Evolutionary conservation across 1,140 invertebrate genomes (phyloP), one percentile per base, ranked within the genome.

Genomic region (Lithobius niger): DNA sequence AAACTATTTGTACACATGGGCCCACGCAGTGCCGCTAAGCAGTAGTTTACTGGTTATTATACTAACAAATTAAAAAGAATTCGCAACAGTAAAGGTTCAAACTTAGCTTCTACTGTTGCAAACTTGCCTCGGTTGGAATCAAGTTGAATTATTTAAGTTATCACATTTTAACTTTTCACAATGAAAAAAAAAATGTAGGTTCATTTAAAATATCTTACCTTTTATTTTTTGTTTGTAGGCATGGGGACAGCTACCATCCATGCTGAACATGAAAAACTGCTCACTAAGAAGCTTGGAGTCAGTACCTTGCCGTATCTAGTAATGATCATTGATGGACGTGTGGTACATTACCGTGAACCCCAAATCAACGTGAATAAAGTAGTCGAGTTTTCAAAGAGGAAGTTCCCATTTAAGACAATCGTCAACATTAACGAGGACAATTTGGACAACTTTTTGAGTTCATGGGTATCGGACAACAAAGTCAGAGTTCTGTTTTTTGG

Each of bases 401-500:
- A 85, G 67, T 78, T 94, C 66, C 87, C 88, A 0, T 84, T 84
- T 64, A 84, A 83, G 65, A 67, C 92, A 59, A 79, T 90, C 28
- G 71, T 76, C 45, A 75, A 74, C 48, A 69, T 97, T 3, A 81
- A 76, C 52, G 82, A 89, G 62, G 68, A 76, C 16, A 88, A 84
- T 64, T 71, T 87, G 44, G 80, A 88, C 44, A 71, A 71, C 2
- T 97, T 96, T 67, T 72, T 97, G 0, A 78, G 78, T 52, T 87
- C 88, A 26, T 97, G 92, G 84, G 74, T 77, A 49, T 47, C 25
- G 4, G 92, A 97, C 71, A 97, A 97, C 70, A 79, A 81, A 69
- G 86, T 97, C 40, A 78, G 92, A 53, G 89, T 84, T 25, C 69
- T 97, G 28, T 83, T 97, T 61, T 89, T 96, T 69, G 86, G 88